Evolutionary conservation across 1,140 invertebrate species (phyloP).

Genomic region (Ylistrum balloti): DNA sequence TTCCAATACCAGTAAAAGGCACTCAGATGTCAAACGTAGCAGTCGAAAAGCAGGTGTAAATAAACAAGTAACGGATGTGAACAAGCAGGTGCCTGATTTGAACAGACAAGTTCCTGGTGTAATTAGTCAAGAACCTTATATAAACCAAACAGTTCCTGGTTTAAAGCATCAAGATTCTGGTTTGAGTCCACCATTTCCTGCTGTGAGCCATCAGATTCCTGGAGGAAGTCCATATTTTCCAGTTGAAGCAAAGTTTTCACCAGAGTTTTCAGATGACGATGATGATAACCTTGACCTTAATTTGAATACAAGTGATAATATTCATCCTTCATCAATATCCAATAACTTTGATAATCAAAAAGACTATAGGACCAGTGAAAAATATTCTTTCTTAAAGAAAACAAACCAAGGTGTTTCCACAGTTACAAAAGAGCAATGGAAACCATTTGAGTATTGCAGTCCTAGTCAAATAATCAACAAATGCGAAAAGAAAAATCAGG

Average conservation of each 20-base stretch:
- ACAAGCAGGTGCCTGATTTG: neutral
- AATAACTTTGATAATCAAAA: neutral
- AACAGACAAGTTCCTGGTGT: neutral
- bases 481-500: neutral
- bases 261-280: slow-evolving; percentile 9
- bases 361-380: neutral
- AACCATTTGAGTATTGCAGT: neutral
- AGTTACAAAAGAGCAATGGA: neutral
- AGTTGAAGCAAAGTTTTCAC: neutral
- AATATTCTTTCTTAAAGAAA: neutral
- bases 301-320: neutral
- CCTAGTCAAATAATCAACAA: neutral
- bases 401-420: neutral
- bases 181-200: neutral
- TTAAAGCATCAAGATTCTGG: neutral
- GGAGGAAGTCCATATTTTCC: neutral
- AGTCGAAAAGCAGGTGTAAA: neutral
- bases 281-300: neutral
- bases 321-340: neutral
- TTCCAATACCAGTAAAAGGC: neutral
- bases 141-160: neutral
- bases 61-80: neutral
- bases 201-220: neutral
- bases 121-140: neutral
- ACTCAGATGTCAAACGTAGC: neutral